Evolutionary conservation across 2,888 invertebrate genomes (phyloP), one percentile per base, ranked within the genome.

Genomic region (Trisateles emortualis): DNA sequence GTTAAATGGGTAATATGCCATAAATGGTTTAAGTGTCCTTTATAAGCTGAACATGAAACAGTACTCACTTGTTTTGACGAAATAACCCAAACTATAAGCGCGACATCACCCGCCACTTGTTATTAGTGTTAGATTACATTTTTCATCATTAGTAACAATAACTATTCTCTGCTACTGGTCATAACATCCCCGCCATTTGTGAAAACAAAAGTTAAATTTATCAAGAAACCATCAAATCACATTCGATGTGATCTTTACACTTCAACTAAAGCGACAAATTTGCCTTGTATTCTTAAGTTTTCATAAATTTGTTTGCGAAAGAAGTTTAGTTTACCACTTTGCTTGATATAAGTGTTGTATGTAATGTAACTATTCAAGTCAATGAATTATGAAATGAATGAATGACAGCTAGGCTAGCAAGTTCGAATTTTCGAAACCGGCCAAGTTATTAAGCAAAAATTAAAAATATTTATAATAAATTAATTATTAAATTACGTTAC

Each of bases 121-220:
- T 33, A 9, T 33, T 9, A 17, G 36, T 47, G 38, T 39, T 46
- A 8, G 39, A 52, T 48, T 56, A 49, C 43, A 59, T 69, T 65
- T 68, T 69, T 68, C 30, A 11, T 43, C 13, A 9, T 50, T 53
- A 45, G 42, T 55, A 57, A 60, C 54, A 68, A 57, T 54, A 60
- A 52, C 40, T 29, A 48, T 13, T 16, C 32, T 45, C 36, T 10
- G 45, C 66, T 69, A 56, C 58, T 58, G 65, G 42, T 52, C 46
- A 46, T 52, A 51, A 41, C 22, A 38, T 53, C 39, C 39, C 43
- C 38, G 52, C 42, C 52, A 55, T 72, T 59, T 38, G 19, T 22
- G 13, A 10, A 35, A 48, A 44, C 36, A 49, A 52, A 19, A 46
- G 16, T 8, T 42, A 13, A 5, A n/a, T 3, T 14, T 36, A 22